phyloP scores from a whole-genome alignment of 2,888 invertebrate species.

The Trilocha varians region DNA sequence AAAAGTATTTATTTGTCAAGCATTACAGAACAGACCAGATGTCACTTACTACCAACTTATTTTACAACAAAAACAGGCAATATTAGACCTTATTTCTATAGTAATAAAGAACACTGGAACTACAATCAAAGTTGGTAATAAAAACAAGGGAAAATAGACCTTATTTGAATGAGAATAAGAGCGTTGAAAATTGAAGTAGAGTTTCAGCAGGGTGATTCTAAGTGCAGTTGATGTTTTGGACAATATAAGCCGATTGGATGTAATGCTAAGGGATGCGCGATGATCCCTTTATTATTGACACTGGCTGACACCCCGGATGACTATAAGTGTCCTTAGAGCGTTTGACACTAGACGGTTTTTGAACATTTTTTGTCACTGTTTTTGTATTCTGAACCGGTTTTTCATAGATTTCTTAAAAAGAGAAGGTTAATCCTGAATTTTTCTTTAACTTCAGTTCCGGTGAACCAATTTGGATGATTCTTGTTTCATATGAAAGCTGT shows the following conservation, averaged over 20 bases:
- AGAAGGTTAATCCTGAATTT: no score
- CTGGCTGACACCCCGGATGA: background rate
- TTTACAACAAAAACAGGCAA: slow-evolving; percentile 2
- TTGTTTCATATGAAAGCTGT: no score
- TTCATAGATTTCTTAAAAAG: no score
- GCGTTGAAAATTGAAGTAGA: no score
- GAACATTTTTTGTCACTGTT: no score
- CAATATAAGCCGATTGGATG: slow-evolving; percentile 46
- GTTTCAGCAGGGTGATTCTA: slow-evolving; percentile 26
- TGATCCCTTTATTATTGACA: background rate
- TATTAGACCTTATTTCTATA: slow-evolving; percentile 9
- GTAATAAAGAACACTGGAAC: background rate
- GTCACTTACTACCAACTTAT: slow-evolving; percentile 19
- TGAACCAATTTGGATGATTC: no score
- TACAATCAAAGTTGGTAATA: slow-evolving; percentile 3
- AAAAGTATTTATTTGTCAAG: slow-evolving; percentile 43
- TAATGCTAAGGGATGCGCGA: slow-evolving; percentile 5
- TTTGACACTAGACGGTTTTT: no score
- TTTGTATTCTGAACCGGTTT: no score
- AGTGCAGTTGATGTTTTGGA: slow-evolving; percentile 39
- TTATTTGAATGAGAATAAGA: no score
- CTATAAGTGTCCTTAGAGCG: background rate
- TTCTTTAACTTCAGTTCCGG: no score
- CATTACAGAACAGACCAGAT: slow-evolving; percentile 51
- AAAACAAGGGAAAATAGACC: no score